phyloP scores from a whole-genome alignment of 1,140 invertebrate genomes.

The Zophobas atratus region DNA sequence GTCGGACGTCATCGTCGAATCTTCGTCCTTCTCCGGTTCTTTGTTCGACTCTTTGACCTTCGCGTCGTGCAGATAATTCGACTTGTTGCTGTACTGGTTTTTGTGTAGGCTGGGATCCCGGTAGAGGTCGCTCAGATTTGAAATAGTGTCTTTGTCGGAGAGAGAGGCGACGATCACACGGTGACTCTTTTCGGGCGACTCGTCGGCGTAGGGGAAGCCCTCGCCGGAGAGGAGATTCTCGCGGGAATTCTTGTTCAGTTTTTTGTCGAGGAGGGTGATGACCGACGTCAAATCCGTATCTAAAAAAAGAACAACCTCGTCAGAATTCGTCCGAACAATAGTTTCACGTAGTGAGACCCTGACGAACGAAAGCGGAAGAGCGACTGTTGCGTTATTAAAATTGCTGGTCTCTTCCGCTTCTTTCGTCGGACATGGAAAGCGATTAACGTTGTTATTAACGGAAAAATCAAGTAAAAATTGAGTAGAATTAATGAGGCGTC shows the following conservation, averaged over 20 bases:
- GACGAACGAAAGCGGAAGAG: neutral
- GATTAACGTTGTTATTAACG: conserved; percentile 26
- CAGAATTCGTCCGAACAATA: neutral
- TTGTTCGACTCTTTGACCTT: conserved; percentile 62
- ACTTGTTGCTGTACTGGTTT: conserved; percentile 55
- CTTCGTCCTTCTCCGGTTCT: conserved; percentile 66
- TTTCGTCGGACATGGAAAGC: conserved; percentile 19
- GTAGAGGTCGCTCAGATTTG: conserved; percentile 62
- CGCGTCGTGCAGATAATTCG: conserved; percentile 54
- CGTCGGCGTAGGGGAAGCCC: conserved; percentile 72
- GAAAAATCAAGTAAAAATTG: conserved; percentile 26
- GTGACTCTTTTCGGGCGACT: conserved; percentile 68
- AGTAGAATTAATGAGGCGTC: conserved; percentile 34
- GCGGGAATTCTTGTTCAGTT: conserved; percentile 68
- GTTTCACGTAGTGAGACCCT: neutral
- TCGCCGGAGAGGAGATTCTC: conserved; percentile 52
- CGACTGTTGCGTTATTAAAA: neutral
- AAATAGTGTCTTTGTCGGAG: conserved; percentile 63
- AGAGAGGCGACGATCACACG: conserved; percentile 45
- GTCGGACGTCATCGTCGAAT: conserved; percentile 63
- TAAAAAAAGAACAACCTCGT: conserved; percentile 64
- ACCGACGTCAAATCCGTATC: conserved; percentile 80
- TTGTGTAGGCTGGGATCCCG: conserved; percentile 67
- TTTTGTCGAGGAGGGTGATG: conserved; percentile 83
- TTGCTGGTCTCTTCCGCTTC: neutral